Evolutionary conservation across 2,113 vertebrate species (phyloP), one percentile per base, ranked within the genome.

Genomic region (Orycteropus afer): DNA sequence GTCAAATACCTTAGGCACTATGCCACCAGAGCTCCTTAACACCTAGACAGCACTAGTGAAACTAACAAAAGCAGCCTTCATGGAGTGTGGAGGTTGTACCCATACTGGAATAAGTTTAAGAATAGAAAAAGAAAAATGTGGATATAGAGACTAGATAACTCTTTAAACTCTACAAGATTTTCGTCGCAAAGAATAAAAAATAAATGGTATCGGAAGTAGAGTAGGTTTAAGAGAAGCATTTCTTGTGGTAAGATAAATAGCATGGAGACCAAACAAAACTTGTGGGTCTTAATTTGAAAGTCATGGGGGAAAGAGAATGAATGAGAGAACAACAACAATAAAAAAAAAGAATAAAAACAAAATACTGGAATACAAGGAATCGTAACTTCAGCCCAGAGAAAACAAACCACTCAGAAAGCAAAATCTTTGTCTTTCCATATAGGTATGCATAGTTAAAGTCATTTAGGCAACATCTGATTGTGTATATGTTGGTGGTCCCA

Each of bases 211-310:
- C 73, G 25, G 37, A 89, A 71, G 45, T 77, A 20, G 22, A 80
- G 17, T 65, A n/a, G n/a, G n/a, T n/a, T n/a, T 76, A 90, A 90
- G 5, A 67, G 29, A 86, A 81, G 12, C 20, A 83, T 51, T 83
- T 92, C 34, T 81, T 93, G 90, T 69, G 17, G 42, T 89, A 8
- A 95, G 77, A 78, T 25, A 78, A 91, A 71, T 5, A 85, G 23
- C 32, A 84, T 1, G 14, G 14, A 69, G 6, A 32, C 67, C 49
- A 92, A 90, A 61, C 9, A 69, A 84, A 96, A 83, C 3, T n/a
- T 57, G 34, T 34, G 27, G 32, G 15, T 61, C 47, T 81, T 63
- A 91, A 74, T 85, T 42, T 40, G 81, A 73, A 22, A 42, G 25
- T 20, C 65, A 55, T 47, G 5, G 5, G 6, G 14, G n/a, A 32